Base-by-base conservation (phyloP, 2,888 invertebrate genomes). In the Agrotis segetum region DNA sequence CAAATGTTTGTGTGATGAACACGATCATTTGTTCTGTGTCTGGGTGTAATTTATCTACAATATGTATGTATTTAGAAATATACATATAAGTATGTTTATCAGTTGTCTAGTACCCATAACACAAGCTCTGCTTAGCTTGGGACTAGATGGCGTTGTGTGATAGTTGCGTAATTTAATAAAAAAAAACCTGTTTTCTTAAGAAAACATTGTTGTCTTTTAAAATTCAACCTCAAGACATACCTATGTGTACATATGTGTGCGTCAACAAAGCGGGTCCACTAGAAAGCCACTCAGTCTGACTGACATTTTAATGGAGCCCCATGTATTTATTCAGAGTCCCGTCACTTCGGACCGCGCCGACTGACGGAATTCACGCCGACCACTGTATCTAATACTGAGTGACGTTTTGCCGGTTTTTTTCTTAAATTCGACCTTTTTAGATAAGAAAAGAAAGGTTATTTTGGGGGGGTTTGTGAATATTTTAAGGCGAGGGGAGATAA, bases 241-340 rank as follows among this genome's bases (percentile, higher is more conserved):
- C 4, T 67, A 13, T 52, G 56, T 40, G 53, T n/a, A n/a, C n/a
- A n/a, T n/a, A n/a, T 71, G 58, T 82, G 70, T 66, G 60, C 74
- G 24, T 82, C 65, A 59, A 77, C 61, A 74, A 72, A 72, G 81
- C 70, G 64, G 59, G 74, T 68, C 79, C 82, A 82, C 73, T 53
- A 68, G 59, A 67, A 69, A 66, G 65, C 58, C 71, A 79, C 81
- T 77, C 78, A 66, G 76, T 77, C 83, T 88, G 89, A 90, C 85
- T 91, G 92, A 92, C 92, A 83, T 88, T 90, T 91, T 91, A 91
- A 91, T 92, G 91, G 89, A 91, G 83, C 84, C 82, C 81, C 81
- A 85, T 79, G 85, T 89, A 91, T 90, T 88, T 91, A 91, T 91
- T 90, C 88, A 87, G 79, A 75, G 73, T 40, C 29, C 77, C 65